These are phyloP conservation scores for Isurus oxyrinchus DNA, from an alignment of 2,113 vertebrate species.

Conservation along the genomic window DNA sequence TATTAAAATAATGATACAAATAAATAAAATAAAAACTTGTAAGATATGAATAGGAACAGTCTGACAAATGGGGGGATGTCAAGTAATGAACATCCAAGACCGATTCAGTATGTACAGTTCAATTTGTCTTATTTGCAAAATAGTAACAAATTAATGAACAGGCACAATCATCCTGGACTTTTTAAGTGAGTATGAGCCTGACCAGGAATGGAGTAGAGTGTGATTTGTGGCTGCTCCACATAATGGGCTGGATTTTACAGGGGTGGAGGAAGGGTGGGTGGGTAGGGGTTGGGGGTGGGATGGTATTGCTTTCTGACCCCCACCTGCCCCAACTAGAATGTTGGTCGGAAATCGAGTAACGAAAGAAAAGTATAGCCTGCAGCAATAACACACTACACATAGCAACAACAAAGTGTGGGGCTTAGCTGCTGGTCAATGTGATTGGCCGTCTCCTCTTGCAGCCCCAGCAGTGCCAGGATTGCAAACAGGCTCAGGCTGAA, in stretches of 20 bases:
- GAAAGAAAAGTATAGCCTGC: too few relatives aligned
- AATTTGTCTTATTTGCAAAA: not conserved
- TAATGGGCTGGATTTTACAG: not conserved
- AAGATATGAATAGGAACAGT: not conserved
- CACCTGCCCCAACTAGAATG: too few relatives aligned
- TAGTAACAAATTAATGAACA: not conserved
- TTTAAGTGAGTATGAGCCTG: not conserved
- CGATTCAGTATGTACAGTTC: not conserved
- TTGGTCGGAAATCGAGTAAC: too few relatives aligned
- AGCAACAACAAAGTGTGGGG: too few relatives aligned
- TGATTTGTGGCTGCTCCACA: not conserved
- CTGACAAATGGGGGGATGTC: not conserved
- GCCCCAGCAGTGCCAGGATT: too few relatives aligned
- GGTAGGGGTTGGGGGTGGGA: too few relatives aligned
- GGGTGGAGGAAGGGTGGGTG: too few relatives aligned
- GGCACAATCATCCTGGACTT: not conserved
- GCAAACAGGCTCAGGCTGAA: too few relatives aligned
- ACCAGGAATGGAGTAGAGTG: not conserved
- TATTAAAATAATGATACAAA: not conserved
- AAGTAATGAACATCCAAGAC: not conserved
- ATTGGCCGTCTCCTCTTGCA: too few relatives aligned
- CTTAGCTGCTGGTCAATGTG: too few relatives aligned
- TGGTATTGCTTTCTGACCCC: too few relatives aligned
- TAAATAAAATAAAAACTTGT: not conserved
- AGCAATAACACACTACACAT: too few relatives aligned